Base-by-base conservation (phyloP, 2,888 invertebrate species). In the Erpobdella octoculata region DNA sequence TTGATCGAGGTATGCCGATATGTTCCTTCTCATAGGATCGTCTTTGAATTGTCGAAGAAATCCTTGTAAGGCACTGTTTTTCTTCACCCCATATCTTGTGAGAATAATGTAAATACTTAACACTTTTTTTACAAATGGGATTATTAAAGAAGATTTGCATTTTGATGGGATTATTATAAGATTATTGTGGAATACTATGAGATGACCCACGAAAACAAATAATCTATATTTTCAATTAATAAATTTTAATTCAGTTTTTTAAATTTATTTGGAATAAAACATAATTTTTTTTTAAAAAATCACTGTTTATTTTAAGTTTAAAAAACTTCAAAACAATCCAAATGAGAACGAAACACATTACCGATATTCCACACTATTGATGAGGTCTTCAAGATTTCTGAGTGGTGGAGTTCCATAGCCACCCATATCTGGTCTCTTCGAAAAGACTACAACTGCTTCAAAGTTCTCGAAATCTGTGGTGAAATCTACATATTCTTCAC, bases 401-500 rank as follows among this genome's bases (percentile, higher is more conserved):
- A 53, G 21, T 21, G 5, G 21, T 3, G 53, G 21, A 28, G 12
- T 28, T 5, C 28, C 53, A 53, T n/a, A 21, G 15, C 67, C 33
- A 28, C 35, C 67, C 38, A 36, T 37, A 21, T n/a, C n/a, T 18
- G n/a, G 31, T 21, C 18, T 46, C 33, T 67, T 37, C 67, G 28
- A 41, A 37, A 58, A 69, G 1, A 69, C 53, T 21, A 58, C 31
- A 18, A 69, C 58, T 4, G 69, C 69, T 46, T 69, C 21, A 25
- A 69, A 69, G 1, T 8, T n/a, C 9, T 69, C 69, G 21, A 69
- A 69, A 6, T 53, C 58, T 6, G 58, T 33, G 36, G 53, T 53
- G 25, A 69, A 69, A 37, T 69, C 69, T 4, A 69, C 58, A 33
- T 31, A 21, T 67, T 41, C 28, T 15, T 36, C 36, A 9, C 67